Evolutionary conservation across 1,140 invertebrate genomes (phyloP), one percentile per base, ranked within the genome.

Genomic region (Lanistes nyassanus): DNA sequence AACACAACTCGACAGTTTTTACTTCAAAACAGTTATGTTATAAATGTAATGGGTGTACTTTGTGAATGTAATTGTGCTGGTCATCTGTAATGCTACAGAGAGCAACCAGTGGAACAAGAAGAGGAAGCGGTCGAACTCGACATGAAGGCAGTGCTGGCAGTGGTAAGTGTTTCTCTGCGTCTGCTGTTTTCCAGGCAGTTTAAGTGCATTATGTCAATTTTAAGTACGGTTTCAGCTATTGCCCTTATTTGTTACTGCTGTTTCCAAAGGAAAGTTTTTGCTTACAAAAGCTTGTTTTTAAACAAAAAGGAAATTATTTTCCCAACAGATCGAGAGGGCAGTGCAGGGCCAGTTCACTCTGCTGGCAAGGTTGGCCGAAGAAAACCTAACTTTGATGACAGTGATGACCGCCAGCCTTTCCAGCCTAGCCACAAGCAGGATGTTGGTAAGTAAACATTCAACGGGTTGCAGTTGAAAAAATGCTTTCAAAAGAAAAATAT

Each of bases 41-140:
- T n/a, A n/a, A n/a, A n/a, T n/a, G n/a, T n/a, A n/a, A n/a, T n/a
- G n/a, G n/a, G n/a, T n/a, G 42, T 47, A 2, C 42, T 3, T 47
- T 3, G 19, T 3, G 42, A 47, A 47, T 47, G 9, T 47, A 6
- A 47, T 47, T 47, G 0, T 13, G 19, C 9, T 6, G 19, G 19
- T 74, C 60, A 16, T 67, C 26, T 76, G 73, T 76, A 62, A 68
- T 77, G 26, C 78, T 81, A 36, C 76, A 90, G 88, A 83, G 88
- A 81, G 83, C 84, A 26, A 87, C 82, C n/a, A 90, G 88, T 82
- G 89, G 86, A 21, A 86, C 87, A 68, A 77, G 88, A 42, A 79
- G 86, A 79, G 88, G 88, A 39, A 89, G 87, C 79, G 86, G 87
- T n/a, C 75, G 88, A 62, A 76, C 79, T 23, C 75, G 84, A 16